Evolutionary conservation across 2,888 invertebrate genomes (phyloP).

Genomic region (Platycnemis pennipes): DNA sequence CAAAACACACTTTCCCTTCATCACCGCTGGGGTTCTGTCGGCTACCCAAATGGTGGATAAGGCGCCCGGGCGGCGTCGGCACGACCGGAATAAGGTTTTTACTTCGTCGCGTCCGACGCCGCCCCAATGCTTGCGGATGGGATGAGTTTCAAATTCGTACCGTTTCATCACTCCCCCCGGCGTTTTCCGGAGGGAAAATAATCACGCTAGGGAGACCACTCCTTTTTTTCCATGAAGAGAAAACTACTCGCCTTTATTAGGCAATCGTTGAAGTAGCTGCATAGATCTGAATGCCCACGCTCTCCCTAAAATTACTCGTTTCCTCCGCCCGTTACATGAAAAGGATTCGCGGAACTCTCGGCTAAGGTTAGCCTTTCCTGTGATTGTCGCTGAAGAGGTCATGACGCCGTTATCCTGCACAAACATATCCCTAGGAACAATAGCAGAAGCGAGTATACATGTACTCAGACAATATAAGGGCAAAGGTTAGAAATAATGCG

Average conservation of each 20-base stretch:
- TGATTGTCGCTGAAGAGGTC: no score
- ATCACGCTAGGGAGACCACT: not conserved
- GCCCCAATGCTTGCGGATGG: not conserved
- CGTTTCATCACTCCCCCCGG: not conserved
- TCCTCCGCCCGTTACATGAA: not conserved
- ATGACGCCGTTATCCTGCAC: no score
- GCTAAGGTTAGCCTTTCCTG: not conserved
- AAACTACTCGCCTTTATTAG: not conserved
- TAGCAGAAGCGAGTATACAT: not conserved
- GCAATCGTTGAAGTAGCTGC: not conserved
- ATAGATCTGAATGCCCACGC: no score
- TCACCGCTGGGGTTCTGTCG: not conserved
- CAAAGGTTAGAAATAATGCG: not conserved
- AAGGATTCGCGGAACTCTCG: not conserved
- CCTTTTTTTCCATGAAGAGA: not conserved
- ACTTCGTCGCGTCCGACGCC: not conserved
- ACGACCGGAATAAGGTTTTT: not conserved
- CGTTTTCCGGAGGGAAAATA: not conserved
- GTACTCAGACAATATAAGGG: not conserved
- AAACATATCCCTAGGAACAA: not conserved
- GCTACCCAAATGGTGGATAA: not conserved
- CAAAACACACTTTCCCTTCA: not conserved
- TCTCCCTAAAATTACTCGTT: not conserved
- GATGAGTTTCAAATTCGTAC: not conserved
- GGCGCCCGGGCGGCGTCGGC: not conserved